These are phyloP conservation scores for Actias luna DNA, from an alignment of 2,888 invertebrate genomes.

Conservation along the genomic window DNA sequence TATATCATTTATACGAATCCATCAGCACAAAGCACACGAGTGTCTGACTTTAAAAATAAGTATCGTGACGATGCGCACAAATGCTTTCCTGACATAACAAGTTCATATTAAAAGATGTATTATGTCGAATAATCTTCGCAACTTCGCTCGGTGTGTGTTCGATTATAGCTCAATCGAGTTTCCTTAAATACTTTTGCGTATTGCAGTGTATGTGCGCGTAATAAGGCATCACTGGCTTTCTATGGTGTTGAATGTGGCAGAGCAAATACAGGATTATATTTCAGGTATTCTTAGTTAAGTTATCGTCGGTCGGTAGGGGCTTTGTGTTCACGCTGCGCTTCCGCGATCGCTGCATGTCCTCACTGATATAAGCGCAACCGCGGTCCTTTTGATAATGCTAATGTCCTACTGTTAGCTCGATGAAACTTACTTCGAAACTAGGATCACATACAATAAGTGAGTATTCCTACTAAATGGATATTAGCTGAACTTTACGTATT, in stretches of 20 bases:
- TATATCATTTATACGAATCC: conserved; percentile 32
- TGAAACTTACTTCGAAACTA: conserved; percentile 58
- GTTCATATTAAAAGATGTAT: not conserved
- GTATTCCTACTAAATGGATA: conserved; percentile 64
- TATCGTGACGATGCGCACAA: conserved; percentile 23
- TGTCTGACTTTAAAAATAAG: conserved; percentile 66
- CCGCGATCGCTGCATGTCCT: conserved; percentile 72
- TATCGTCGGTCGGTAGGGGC: conserved; percentile 70
- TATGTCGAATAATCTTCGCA: not conserved
- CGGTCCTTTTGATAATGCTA: conserved; percentile 79
- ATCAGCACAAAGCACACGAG: conserved; percentile 38
- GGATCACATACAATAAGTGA: conserved; percentile 70
- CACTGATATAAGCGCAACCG: conserved; percentile 72
- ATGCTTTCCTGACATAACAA: too few species aligned
- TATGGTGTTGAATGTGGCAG: conserved; percentile 42
- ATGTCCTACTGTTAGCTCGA: conserved; percentile 68
- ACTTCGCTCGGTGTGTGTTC: not conserved
- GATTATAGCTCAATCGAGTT: conserved; percentile 3
- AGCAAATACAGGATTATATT: conserved; percentile 70
- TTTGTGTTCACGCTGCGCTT: conserved; percentile 65
- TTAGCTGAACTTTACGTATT: conserved; percentile 55
- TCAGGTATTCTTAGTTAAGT: conserved; percentile 71
- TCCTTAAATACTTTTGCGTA: not conserved
- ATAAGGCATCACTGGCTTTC: not conserved
- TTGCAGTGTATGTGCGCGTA: not conserved